Conservation (phyloP, 35 echinoderm and acorn worm genomes). For the Acanthaster planci region DNA sequence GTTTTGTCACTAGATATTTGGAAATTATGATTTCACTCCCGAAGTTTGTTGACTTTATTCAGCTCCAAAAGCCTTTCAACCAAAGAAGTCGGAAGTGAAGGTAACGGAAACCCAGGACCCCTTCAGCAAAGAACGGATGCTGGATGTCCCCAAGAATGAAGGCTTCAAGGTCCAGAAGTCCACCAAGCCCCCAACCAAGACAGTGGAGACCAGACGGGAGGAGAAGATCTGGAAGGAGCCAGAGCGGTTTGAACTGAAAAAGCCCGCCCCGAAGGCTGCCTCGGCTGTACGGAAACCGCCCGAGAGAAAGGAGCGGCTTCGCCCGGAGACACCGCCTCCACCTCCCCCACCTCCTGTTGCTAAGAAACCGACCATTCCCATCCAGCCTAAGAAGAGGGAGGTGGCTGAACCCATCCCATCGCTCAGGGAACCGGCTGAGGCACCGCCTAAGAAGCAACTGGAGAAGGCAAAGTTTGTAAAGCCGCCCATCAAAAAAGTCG, state of each 20-base stretch:
- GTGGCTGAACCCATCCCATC: constrained; percentile 6
- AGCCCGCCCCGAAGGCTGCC: constrained; percentile 36
- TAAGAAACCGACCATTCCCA: constrained; percentile 51
- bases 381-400: constrained; percentile 46
- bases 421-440: constrained; percentile 10
- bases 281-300: constrained; percentile 61
- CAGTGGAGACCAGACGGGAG: constrained; percentile 19
- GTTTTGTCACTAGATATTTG: neutral
- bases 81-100: constrained; percentile 48
- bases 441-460: neutral
- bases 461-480: constrained; percentile 27
- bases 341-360: constrained; percentile 50
- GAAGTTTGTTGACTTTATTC: neutral
- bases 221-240: constrained; percentile 73
- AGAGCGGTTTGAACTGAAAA: constrained; percentile 62
- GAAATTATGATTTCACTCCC: neutral
- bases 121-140: constrained; percentile 55
- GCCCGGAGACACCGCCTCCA: constrained; percentile 45
- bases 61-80: constrained; percentile 81
- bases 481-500: neutral
- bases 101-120: constrained; percentile 62
- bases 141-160: constrained; percentile 73
- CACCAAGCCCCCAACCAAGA: constrained; percentile 56
- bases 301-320: constrained; percentile 36
- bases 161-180: constrained; percentile 69